phyloP scores from a whole-genome alignment of 2,113 vertebrate species.

The Petrocephalus microphthalmus region DNA sequence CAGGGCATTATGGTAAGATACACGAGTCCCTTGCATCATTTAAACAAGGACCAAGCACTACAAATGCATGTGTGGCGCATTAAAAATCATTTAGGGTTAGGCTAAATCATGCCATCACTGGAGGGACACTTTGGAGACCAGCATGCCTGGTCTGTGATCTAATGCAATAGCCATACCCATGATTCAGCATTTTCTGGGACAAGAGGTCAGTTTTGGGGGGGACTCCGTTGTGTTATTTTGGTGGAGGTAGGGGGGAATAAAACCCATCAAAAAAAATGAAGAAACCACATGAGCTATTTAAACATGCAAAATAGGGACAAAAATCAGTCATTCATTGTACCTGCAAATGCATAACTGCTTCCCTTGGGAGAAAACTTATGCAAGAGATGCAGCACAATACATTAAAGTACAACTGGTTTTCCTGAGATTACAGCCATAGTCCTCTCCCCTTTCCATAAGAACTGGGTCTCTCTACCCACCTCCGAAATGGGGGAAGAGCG shows the following conservation, averaged over 20 bases:
- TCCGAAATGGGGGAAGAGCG: not conserved
- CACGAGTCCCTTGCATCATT: not conserved
- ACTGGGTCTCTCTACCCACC: not conserved
- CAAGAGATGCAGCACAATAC: not conserved
- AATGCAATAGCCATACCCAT: not conserved
- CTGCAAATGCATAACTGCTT: not conserved
- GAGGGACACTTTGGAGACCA: not conserved
- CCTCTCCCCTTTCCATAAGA: not conserved
- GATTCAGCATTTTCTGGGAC: not conserved
- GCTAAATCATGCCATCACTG: not conserved
- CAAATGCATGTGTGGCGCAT: not conserved
- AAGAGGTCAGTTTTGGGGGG: not conserved
- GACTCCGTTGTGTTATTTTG: not conserved
- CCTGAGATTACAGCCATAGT: not conserved
- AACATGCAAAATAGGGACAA: conserved; percentile 1
- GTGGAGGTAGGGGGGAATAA: not conserved
- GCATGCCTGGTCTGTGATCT: not conserved
- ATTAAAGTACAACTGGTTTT: not conserved
- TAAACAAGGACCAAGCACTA: not conserved
- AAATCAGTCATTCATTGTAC: not conserved
- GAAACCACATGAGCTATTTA: not conserved
- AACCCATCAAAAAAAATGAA: not conserved
- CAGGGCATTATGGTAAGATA: not conserved
- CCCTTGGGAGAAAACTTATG: not conserved
- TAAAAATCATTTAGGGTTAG: not conserved